Base-by-base conservation (phyloP, 2,888 invertebrate species). In the Napeogenes sylphis region DNA sequence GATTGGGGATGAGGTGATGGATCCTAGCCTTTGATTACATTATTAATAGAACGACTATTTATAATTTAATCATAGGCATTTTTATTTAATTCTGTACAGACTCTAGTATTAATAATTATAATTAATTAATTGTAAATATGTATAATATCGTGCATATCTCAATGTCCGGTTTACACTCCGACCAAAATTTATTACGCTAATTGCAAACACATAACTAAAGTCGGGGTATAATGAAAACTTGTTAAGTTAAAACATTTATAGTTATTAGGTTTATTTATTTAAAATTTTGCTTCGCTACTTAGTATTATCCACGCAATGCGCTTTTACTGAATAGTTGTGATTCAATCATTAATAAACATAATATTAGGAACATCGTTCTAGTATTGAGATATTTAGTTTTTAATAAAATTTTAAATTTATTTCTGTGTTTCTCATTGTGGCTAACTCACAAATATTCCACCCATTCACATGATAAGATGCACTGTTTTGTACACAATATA, bases 1-100 rank as follows among this genome's bases (percentile, higher is more conserved):
- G 85, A 89, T 67, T 90, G 87, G 87, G 87, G 89, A 63, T 89
- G 79, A 86, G 86, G 90, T 86, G 85, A 73, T 65, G 85, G 85
- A 59, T 70, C 57, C 54, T 32, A 47, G 63, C 58, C 65, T 85
- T 84, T 83, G 89, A 84, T 85, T 86, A 84, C 86, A 87, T 83
- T 78, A 56, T 59, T 45, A 56, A 56, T 58, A 55, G 55, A 56
- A 45, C 4, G 61, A 61, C 33, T 62, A 66, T 66, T 59, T 65
- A 65, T 67, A 57, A 66, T 70, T 67, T 68, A 68, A 68, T 69
- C 66, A 66, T 58, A 64, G 65, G 58, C 46, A 61, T 45, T 56
- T 67, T 61, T 61, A 47, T 59, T 59, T 57, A 46, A 51, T 63
- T 56, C 55, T 67, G 67, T 67, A 67, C 62, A 67, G 65, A 12